Evolutionary conservation across 2,113 vertebrate species (phyloP), one percentile per base, ranked within the genome.

Genomic region (Mohoua ochrocephala): DNA sequence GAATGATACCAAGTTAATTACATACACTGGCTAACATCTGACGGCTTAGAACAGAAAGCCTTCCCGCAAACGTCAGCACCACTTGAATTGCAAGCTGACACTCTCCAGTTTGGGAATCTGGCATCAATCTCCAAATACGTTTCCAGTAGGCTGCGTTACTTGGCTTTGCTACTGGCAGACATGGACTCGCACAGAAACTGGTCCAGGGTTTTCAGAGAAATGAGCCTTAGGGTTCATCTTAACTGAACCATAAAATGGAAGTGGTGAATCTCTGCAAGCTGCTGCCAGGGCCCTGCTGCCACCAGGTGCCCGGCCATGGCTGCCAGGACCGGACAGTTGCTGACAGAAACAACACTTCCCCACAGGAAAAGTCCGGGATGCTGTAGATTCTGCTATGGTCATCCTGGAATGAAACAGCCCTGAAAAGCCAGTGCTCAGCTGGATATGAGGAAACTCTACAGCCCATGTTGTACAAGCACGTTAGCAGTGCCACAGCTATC

Each of bases 1-100:
- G 78, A 97, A 97, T 96, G 60, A 83, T 15, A 84, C 60, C 65
- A 91, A 94, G 94, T 91, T 97, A 95, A 98, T 97, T 90, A 97
- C 74, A 93, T 67, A 94, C 61, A 91, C 88, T 87, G 50, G 89
- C 80, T 95, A 96, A 94, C 71, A 85, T 83, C 88, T 97, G 95
- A 97, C 7, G 16, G 23, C 76, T 50, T 24, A 87, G 82, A 79
- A 75, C 53, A 83, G 54, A 93, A 88, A 95, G 65, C 61, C 71
- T 69, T 49, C 71, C 39, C 0, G 4, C 35, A 63, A 96, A 93
- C 53, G 24, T 95, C 93, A 94, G 78, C 82, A 45, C 16, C 69
- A 75, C 71, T 84, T 84, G 73, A 95, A 83, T n/a, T 56, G 94
- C 73, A 85, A 91, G 71, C 70, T 57, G 76, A 73, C 54, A 65